A percentile compares a stretch with the other conserved stretches of the same genome.
phyloP scores from a whole-genome alignment of 30 jellyfish, hydroid and myxozoan genomes.

The Pelagia noctiluca region DNA sequence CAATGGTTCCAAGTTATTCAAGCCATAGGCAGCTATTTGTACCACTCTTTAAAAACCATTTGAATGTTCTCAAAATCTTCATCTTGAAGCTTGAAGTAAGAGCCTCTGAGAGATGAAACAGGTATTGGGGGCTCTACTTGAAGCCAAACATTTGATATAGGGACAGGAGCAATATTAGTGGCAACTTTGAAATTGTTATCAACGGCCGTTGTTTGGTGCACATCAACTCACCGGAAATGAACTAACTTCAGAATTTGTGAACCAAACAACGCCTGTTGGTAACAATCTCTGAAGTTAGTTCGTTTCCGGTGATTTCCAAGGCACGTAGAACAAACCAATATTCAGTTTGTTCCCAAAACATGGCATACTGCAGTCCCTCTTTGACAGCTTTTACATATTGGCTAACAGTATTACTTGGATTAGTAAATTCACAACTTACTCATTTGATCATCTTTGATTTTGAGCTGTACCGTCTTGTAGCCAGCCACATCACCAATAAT shows the following conservation, averaged over 20 bases:
- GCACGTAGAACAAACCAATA: not conserved
- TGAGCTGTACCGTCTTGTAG: not conserved
- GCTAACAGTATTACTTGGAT: not conserved
- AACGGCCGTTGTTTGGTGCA: slow-evolving; percentile 12
- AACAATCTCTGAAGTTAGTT: slow-evolving; percentile 8
- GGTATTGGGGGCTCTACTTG: slow-evolving; percentile 27
- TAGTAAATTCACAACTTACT: no score
- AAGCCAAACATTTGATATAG: not conserved
- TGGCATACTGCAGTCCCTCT: not conserved
- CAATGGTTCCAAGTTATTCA: not conserved
- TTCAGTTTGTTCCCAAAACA: not conserved
- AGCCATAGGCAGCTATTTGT: no score
- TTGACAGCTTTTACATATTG: not conserved
- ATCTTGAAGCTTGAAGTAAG: slow-evolving; percentile 37
- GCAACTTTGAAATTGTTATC: slow-evolving; percentile 21
- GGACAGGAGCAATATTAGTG: slow-evolving; percentile 23
- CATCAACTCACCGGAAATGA: no score
- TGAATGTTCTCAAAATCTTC: slow-evolving; percentile 14
- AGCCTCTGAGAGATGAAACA: slow-evolving; percentile 32
- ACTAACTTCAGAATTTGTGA: no score
- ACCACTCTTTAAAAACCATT: not conserved
- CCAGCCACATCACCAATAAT: not conserved
- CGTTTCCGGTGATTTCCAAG: not conserved
- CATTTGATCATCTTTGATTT: not conserved
- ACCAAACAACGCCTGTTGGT: no score